Evolutionary conservation across 2,888 invertebrate genomes (phyloP).

Genomic region (Gryllus longicercus): DNA sequence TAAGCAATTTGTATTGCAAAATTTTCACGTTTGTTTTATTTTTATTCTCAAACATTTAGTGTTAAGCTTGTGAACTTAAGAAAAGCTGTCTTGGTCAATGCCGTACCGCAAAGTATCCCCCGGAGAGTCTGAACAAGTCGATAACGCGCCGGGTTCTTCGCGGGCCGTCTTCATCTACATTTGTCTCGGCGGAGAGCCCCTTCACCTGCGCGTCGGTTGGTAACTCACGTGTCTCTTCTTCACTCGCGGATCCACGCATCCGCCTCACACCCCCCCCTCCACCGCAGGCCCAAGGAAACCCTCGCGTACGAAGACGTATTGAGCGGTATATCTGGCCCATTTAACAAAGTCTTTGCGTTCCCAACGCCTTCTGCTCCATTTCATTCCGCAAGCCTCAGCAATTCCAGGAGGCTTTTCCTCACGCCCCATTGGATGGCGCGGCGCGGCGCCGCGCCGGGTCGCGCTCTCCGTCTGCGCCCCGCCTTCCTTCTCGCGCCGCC

Average conservation of each 20-base stretch:
- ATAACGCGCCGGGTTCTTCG: too few species aligned
- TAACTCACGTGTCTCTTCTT: too few species aligned
- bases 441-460: background rate
- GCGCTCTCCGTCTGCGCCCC: background rate
- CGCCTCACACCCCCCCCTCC: background rate
- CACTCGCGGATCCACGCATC: too few species aligned
- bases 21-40: too few species aligned
- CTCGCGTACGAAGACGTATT: background rate
- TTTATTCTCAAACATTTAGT: too few species aligned
- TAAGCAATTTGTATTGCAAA: too few species aligned
- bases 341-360: slow-evolving; percentile 4
- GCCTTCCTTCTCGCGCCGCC: background rate
- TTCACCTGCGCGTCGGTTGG: too few species aligned
- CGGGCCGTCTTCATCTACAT: too few species aligned
- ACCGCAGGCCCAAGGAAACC: background rate
- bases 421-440: background rate
- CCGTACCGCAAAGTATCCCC: too few species aligned
- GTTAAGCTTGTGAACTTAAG: fast-evolving
- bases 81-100: too few species aligned
- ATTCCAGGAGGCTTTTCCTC: slow-evolving; percentile 8
- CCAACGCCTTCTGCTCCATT: slow-evolving; percentile 17
- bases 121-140: too few species aligned
- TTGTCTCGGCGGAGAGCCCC: too few species aligned
- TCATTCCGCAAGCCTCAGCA: slow-evolving; percentile 17
- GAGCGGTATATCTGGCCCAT: slow-evolving; percentile 10